phyloP scores from a whole-genome alignment of 2,113 vertebrate genomes.

The Tachuris rubrigastra region DNA sequence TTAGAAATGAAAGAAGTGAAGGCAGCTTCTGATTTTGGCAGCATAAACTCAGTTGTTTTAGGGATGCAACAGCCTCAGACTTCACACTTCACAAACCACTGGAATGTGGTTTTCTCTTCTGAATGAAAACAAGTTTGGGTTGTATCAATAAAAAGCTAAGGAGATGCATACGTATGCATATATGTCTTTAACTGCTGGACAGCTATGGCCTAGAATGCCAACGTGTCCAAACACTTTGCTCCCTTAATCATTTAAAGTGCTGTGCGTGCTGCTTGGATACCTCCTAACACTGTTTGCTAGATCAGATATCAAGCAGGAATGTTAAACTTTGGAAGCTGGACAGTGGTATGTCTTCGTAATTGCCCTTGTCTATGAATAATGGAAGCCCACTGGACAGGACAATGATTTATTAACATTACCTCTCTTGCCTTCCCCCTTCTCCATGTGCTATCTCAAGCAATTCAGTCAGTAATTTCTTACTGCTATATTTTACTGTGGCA shows the following conservation, averaged over 20 bases:
- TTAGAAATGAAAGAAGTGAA: neutral
- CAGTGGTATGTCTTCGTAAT: constrained; percentile 69
- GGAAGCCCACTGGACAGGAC: constrained; percentile 58
- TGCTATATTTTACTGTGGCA: accelerated
- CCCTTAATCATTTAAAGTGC: constrained; percentile 49
- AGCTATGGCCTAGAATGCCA: neutral
- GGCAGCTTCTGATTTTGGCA: neutral
- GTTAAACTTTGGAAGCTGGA: constrained; percentile 58
- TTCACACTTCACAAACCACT: no score
- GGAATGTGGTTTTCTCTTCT: neutral
- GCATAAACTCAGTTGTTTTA: neutral
- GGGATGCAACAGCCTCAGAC: neutral
- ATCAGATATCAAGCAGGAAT: constrained; percentile 67
- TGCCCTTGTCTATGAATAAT: constrained; percentile 67
- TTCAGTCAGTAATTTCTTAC: neutral
- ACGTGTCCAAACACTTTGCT: constrained; percentile 14
- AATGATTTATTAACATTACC: constrained; percentile 53
- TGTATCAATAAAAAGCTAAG: neutral
- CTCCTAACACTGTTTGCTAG: constrained; percentile 69
- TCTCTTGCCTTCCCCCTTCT: neutral
- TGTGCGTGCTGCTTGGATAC: constrained; percentile 49
- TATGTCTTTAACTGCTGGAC: constrained; percentile 17
- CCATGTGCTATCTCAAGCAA: neutral
- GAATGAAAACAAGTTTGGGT: neutral
- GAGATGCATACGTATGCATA: neutral